Conservation (phyloP, 2,888 invertebrate genomes). For the Drosophila kambysellisi region DNA sequence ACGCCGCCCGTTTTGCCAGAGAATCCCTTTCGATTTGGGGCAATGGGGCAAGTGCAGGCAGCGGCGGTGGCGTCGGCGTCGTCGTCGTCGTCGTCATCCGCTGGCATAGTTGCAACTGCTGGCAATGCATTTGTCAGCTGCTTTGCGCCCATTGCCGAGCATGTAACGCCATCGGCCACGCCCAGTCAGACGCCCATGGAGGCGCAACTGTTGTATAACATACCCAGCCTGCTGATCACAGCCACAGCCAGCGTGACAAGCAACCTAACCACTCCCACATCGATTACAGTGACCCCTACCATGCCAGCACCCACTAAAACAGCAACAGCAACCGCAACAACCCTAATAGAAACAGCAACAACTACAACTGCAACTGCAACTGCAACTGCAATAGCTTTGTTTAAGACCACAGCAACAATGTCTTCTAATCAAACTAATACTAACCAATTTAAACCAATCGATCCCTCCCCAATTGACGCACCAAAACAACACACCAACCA, state of each 20-base stretch:
- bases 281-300: slow-evolving; percentile 4
- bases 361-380: slow-evolving; percentile 25
- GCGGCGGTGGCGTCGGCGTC: not conserved
- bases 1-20: slow-evolving; percentile 59
- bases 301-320: slow-evolving; percentile 3
- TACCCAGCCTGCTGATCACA: slow-evolving; percentile 63
- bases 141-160: slow-evolving; percentile 77
- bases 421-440: slow-evolving; percentile 69
- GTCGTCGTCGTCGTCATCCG: not conserved
- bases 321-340: slow-evolving; percentile 8
- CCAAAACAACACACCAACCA: slow-evolving; percentile 39
- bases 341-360: slow-evolving; percentile 19
- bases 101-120: not conserved
- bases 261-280: slow-evolving; percentile 18
- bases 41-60: not conserved
- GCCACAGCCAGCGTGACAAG: slow-evolving; percentile 25
- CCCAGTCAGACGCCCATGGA: slow-evolving; percentile 6
- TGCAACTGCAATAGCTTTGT: slow-evolving; percentile 42
- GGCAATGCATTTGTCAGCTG: slow-evolving; percentile 59
- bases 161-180: slow-evolving; percentile 27
- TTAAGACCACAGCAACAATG: slow-evolving; percentile 59
- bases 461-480: slow-evolving; percentile 62
- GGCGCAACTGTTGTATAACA: slow-evolving; percentile 44
- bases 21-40: slow-evolving; percentile 72
- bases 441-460: slow-evolving; percentile 73